Percentiles rank a stretch among this genome's conserved stretches.
Evolutionary conservation across 2,797 vertebrate species (phyloP).

Genomic region (Xyrichtys novacula): DNA sequence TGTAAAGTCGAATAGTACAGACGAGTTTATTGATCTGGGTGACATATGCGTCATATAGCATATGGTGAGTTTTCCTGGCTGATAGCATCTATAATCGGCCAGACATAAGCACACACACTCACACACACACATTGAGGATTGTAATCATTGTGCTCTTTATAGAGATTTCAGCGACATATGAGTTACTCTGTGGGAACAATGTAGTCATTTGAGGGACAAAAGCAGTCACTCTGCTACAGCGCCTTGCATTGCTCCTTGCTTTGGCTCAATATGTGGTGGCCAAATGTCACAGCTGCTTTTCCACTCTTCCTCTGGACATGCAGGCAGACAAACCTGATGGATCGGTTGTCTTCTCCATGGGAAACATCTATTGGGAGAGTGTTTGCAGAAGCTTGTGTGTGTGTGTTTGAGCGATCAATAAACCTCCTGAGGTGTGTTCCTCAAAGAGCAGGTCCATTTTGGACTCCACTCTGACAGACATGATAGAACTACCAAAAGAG

Average conservation of each 20-base stretch:
- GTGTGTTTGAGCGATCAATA: constrained; percentile 43
- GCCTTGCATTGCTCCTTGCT: constrained; percentile 13
- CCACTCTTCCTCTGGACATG: constrained; percentile 1
- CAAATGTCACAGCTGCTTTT: constrained; percentile 60
- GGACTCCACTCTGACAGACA: background rate
- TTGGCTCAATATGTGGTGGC: constrained; percentile 5
- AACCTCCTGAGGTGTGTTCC: constrained; percentile 34
- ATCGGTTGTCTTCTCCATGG: constrained; percentile 27
- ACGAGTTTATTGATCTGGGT: constrained; percentile 34
- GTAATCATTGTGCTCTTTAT: constrained; percentile 40
- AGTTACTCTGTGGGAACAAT: constrained; percentile 66
- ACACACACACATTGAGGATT: constrained; percentile 8
- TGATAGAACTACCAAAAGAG: background rate
- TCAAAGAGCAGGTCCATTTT: constrained; percentile 19
- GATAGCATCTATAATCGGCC: constrained; percentile 49
- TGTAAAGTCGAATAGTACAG: background rate
- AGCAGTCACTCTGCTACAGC: too few species aligned
- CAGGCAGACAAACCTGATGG: constrained; percentile 24
- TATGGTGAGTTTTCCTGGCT: constrained; percentile 58
- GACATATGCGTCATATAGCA: constrained; percentile 51
- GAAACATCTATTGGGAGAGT: constrained; percentile 54
- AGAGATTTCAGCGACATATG: constrained; percentile 47
- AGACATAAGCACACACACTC: background rate
- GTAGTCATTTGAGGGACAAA: constrained; percentile 63
- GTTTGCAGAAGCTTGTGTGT: constrained; percentile 28